phyloP scores from a whole-genome alignment of 1,140 invertebrate genomes.

The Sipha flava region DNA sequence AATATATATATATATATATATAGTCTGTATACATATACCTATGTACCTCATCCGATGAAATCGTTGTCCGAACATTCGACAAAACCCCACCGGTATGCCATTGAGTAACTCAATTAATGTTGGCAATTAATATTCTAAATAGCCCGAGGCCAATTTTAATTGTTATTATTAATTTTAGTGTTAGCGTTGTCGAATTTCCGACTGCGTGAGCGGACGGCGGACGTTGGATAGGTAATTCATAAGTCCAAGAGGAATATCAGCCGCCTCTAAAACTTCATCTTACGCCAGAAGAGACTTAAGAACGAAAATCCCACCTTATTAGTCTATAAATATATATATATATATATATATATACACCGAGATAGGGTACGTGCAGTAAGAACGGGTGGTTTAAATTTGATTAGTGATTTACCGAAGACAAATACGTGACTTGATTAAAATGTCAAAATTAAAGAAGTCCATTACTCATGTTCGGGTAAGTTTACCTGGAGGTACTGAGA shows the following conservation, averaged over 20 bases:
- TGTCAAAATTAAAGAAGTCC: constrained; percentile 29
- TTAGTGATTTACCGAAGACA: constrained; percentile 29
- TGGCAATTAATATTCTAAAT: constrained; percentile 29
- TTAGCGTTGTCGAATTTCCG: constrained; percentile 2
- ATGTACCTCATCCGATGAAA: neutral
- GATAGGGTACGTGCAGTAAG: neutral
- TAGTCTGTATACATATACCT: neutral
- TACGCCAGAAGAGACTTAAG: constrained; percentile 20
- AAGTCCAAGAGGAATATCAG: neutral
- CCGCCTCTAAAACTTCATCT: neutral
- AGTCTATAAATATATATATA: neutral
- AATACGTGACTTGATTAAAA: constrained; percentile 32
- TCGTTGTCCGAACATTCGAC: neutral
- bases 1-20: neutral
- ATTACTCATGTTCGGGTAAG: constrained; percentile 8
- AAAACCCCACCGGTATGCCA: neutral
- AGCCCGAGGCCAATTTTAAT: constrained; percentile 13
- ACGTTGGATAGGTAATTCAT: neutral
- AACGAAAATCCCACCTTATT: constrained; percentile 17
- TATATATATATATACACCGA: neutral
- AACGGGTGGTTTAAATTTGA: constrained; percentile 8
- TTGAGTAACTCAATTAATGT: constrained; percentile 3
- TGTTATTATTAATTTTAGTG: constrained; percentile 31
- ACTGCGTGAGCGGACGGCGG: neutral
- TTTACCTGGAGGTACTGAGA: constrained; percentile 7